Percentiles rank a stretch among this genome's conserved stretches.
phyloP scores from a whole-genome alignment of 2,888 invertebrate genomes.

The Harpagoxenus sublaevis region DNA sequence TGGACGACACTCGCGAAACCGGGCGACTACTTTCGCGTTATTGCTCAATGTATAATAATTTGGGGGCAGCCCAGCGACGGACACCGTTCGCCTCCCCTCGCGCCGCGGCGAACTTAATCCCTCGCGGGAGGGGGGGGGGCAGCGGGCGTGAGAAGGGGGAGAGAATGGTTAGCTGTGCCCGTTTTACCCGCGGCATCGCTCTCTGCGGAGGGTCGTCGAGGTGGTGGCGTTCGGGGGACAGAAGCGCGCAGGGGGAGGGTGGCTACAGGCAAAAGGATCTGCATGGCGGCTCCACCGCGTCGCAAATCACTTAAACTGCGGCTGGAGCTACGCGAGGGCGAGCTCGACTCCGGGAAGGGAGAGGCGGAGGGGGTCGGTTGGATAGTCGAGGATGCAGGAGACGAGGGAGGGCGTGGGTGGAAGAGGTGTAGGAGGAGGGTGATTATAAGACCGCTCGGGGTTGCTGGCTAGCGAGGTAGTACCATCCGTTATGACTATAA shows the following conservation, averaged over 20 bases:
- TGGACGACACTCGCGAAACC: constrained; percentile 49
- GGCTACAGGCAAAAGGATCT: constrained; percentile 85
- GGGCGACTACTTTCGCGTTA: constrained; percentile 79
- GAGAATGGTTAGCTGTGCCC: constrained; percentile 77
- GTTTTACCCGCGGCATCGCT: constrained; percentile 75
- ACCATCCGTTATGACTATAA: constrained; percentile 86
- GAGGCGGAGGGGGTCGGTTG: constrained; percentile 71
- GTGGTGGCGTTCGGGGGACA: constrained; percentile 50
- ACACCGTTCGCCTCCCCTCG: constrained; percentile 33
- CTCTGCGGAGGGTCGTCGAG: constrained; percentile 71
- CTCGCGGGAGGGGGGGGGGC: constrained; percentile 79
- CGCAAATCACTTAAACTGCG: constrained; percentile 86
- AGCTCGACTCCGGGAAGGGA: constrained; percentile 72
- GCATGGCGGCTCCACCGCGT: constrained; percentile 86
- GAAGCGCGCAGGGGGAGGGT: constrained; percentile 67
- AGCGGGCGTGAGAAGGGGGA: constrained; percentile 58
- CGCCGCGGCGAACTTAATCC: constrained; percentile 77
- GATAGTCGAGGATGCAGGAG: constrained; percentile 77
- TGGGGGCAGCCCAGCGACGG: constrained; percentile 66
- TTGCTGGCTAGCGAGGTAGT: constrained; percentile 85
- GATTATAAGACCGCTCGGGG: constrained; percentile 86
- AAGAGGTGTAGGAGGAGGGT: constrained; percentile 82
- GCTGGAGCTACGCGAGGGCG: constrained; percentile 82
- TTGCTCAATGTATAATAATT: constrained; percentile 83
- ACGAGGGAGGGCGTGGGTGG: constrained; percentile 64